These are phyloP conservation scores for Hetaerina titia DNA, from an alignment of 2,888 invertebrate genomes.

Conservation along the genomic window DNA sequence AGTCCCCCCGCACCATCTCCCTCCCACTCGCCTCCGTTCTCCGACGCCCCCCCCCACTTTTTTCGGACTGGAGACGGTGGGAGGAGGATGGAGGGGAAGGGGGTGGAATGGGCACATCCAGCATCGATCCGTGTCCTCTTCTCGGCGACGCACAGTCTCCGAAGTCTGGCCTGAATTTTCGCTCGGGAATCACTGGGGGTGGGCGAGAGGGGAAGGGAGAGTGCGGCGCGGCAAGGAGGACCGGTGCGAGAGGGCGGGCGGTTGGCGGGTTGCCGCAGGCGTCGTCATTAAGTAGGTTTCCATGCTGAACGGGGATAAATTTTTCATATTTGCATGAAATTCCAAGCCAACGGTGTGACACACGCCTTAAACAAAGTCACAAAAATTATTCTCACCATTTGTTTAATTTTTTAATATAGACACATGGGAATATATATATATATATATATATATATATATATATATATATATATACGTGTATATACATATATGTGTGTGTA, in stretches of 20 bases:
- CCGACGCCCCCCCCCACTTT: neutral
- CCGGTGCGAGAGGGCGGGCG: neutral
- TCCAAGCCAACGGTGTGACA: too few relatives aligned
- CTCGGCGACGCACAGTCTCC: constrained; percentile 30
- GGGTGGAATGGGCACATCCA: neutral
- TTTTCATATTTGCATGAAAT: too few relatives aligned
- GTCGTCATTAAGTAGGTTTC: neutral
- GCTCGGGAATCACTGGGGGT: constrained; percentile 7
- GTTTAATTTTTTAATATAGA: too few relatives aligned
- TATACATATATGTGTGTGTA: too few relatives aligned
- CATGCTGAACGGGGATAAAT: too few relatives aligned
- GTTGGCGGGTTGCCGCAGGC: neutral
- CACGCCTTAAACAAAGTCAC: too few relatives aligned
- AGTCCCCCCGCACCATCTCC: neutral
- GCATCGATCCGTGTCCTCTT: constrained; percentile 39
- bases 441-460: too few relatives aligned
- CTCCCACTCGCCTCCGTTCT: neutral
- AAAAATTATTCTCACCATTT: too few relatives aligned
- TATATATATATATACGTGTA: too few relatives aligned
- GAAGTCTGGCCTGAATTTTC: constrained; percentile 39
- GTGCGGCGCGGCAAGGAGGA: neutral
- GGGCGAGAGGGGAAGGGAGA: neutral
- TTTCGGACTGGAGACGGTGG: neutral
- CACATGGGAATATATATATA: too few relatives aligned
- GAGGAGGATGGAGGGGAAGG: neutral